A percentile compares a stretch with the other conserved stretches of the same genome.
Conservation (phyloP, 2,113 vertebrate species). For the Calonectris borealis region DNA sequence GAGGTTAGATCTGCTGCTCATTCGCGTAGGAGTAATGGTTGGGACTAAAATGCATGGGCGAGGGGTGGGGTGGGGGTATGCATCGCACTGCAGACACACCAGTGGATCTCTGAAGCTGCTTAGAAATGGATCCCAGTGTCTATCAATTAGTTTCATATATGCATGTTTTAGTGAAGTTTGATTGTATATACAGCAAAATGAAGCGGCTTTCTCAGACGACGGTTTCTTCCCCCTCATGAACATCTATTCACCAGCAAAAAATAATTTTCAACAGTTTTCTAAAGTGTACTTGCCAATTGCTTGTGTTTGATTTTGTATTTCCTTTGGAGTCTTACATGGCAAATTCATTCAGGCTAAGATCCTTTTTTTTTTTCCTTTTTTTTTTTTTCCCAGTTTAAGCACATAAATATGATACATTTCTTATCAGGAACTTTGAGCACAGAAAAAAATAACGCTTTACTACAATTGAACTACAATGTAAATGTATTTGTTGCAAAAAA, state of each 20-base stretch:
- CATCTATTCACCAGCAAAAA: conserved; percentile 69
- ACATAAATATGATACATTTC: conserved; percentile 48
- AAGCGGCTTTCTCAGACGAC: neutral
- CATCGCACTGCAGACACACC: neutral
- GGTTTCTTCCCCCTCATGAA: neutral
- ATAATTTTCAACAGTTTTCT: conserved; percentile 44
- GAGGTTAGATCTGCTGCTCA: neutral
- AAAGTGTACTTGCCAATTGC: conserved; percentile 58
- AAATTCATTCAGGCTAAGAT: conserved; percentile 17
- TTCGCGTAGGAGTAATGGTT: neutral
- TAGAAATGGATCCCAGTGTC: neutral
- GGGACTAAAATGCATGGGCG: neutral
- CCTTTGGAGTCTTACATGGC: conserved; percentile 40
- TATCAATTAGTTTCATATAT: neutral
- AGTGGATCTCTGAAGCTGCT: neutral
- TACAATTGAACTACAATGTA: conserved; percentile 42
- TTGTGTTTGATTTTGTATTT: conserved; percentile 67
- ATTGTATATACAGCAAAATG: conserved; percentile 42
- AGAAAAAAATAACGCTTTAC: neutral
- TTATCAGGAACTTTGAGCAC: conserved; percentile 51
- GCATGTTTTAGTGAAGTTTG: conserved; percentile 54
- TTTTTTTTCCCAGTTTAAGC: neutral
- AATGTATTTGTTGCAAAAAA: conserved; percentile 66
- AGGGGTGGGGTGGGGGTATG: neutral
- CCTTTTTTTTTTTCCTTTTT: neutral